These are phyloP conservation scores for Andrena cerasifolii DNA, from an alignment of 1,140 invertebrate species.

Conservation along the genomic window DNA sequence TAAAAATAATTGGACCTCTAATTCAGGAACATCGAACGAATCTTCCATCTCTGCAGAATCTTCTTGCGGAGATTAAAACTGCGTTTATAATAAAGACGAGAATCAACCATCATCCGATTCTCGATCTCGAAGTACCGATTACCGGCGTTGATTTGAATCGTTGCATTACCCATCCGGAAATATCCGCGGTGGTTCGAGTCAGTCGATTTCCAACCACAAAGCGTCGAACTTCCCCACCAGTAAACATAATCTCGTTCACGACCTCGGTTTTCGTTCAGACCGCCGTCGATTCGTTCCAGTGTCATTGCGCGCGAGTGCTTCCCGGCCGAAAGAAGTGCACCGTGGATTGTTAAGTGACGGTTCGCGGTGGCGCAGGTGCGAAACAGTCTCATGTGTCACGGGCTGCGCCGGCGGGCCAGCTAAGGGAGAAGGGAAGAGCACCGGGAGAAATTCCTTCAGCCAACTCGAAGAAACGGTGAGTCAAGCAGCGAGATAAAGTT, in stretches of 20 bases:
- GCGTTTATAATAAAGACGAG: too few species aligned
- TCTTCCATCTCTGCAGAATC: too few species aligned
- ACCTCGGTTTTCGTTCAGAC: neutral
- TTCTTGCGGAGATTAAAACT: too few species aligned
- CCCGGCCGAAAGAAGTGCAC: neutral
- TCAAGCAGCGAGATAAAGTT: slow-evolving; percentile 62
- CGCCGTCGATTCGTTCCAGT: slow-evolving; percentile 5
- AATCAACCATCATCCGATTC: too few species aligned
- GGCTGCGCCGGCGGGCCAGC: slow-evolving; percentile 1
- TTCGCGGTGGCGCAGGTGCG: slow-evolving; percentile 47
- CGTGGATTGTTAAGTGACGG: slow-evolving; percentile 33
- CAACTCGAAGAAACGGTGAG: slow-evolving; percentile 65
- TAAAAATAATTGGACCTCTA: too few species aligned
- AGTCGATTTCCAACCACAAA: too few species aligned
- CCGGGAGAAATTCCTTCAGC: slow-evolving; percentile 43
- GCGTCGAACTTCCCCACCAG: neutral
- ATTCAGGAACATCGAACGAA: too few species aligned
- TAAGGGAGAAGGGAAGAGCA: slow-evolving; percentile 32
- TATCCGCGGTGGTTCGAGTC: too few species aligned
- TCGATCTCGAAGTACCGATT: too few species aligned
- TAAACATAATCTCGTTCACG: neutral
- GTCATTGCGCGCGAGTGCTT: neutral
- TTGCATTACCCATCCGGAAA: too few species aligned
- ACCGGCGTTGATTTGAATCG: neutral
- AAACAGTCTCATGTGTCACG: slow-evolving; percentile 42